A percentile compares a stretch with the other conserved stretches of the same genome.
phyloP scores from a whole-genome alignment of 2,113 vertebrate genomes.

The Nanger granti region DNA sequence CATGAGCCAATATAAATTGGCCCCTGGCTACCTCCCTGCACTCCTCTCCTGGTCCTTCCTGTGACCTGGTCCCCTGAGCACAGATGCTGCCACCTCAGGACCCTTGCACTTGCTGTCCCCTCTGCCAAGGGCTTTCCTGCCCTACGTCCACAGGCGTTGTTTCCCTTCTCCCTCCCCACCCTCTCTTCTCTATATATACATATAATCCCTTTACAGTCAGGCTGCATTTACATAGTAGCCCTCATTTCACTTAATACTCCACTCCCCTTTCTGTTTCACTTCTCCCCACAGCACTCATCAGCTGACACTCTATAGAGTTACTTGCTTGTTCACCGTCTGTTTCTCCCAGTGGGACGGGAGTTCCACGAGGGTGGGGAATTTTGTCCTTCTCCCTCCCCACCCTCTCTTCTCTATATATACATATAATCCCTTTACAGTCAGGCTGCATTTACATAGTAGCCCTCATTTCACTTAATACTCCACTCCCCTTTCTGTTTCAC shows the following conservation, averaged over 20 bases:
- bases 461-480: not conserved
- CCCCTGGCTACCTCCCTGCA: not conserved
- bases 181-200: not conserved
- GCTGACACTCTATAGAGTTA: rapidly evolving
- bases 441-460: not conserved
- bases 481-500: not conserved
- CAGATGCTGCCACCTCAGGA: not conserved
- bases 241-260: not conserved
- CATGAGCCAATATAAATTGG: rapidly evolving
- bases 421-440: not conserved
- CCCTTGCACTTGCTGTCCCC: not conserved
- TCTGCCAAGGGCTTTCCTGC: not conserved
- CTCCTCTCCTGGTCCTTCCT: not conserved
- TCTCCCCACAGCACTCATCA: not conserved
- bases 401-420: not conserved
- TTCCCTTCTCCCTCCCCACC: not conserved
- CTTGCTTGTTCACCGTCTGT: not conserved
- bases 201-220: not conserved
- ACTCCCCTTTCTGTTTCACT: not conserved
- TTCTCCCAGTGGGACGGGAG: not conserved
- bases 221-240: not conserved
- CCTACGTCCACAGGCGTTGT: not conserved
- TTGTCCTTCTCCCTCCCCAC: not conserved
- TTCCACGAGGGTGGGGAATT: rapidly evolving
- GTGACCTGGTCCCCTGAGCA: not conserved